Conservation (phyloP, 1,140 invertebrate species). For the Drosophila mauritiana region DNA sequence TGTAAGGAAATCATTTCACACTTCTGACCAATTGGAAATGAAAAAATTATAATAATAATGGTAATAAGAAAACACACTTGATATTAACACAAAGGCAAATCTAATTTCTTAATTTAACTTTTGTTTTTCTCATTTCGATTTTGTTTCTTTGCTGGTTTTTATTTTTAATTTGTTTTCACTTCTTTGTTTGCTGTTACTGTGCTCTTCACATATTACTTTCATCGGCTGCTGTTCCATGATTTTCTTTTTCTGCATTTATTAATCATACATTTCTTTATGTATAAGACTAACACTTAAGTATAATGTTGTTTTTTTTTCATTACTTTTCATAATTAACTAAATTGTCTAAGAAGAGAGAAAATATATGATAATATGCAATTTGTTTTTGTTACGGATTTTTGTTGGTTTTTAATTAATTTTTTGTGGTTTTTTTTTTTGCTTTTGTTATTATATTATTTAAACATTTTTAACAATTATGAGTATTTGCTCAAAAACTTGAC, state of each 20-base stretch:
- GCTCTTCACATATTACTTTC: slow-evolving; percentile 36
- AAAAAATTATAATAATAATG: slow-evolving; percentile 57
- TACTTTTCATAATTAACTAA: slow-evolving; percentile 79
- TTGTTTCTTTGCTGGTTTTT: slow-evolving; percentile 39
- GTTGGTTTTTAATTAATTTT: slow-evolving; percentile 35
- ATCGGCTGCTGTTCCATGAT: slow-evolving; percentile 38
- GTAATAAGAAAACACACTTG: slow-evolving; percentile 62
- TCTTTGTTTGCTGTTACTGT: slow-evolving; percentile 46
- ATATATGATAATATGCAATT: slow-evolving; percentile 66
- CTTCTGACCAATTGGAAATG: slow-evolving; percentile 73
- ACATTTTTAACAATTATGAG: slow-evolving; percentile 79
- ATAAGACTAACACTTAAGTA: slow-evolving; percentile 82
- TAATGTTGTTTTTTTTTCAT: slow-evolving; percentile 67
- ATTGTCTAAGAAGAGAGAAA: slow-evolving; percentile 81
- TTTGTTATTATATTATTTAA: slow-evolving; percentile 60
- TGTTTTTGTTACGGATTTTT: slow-evolving; percentile 43
- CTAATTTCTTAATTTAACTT: slow-evolving; percentile 68
- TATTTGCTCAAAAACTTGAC: slow-evolving; percentile 78
- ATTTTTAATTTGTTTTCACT: slow-evolving; percentile 17
- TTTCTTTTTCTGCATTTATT: slow-evolving; percentile 54
- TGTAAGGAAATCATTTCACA: slow-evolving; percentile 78
- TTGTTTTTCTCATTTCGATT: slow-evolving; percentile 34
- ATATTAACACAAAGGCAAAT: slow-evolving; percentile 70
- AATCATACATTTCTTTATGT: slow-evolving; percentile 64
- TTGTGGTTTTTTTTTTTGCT: slow-evolving; percentile 15